These are phyloP conservation scores for Tachysurus vachellii DNA, from an alignment of 2,113 vertebrate genomes.

Conservation along the genomic window DNA sequence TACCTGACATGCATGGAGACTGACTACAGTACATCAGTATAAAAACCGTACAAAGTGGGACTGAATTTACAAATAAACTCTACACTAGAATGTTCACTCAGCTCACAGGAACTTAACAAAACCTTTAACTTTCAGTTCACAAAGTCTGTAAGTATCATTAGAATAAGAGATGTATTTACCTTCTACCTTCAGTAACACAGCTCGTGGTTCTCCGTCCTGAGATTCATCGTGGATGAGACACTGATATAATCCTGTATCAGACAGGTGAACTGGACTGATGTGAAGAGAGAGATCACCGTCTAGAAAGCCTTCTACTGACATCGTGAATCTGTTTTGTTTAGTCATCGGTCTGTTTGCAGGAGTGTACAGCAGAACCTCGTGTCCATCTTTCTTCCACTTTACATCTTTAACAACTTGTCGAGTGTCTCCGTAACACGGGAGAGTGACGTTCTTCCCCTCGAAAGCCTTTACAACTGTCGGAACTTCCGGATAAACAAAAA, in stretches of 20 bases:
- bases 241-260: slow-evolving; percentile 12
- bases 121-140: background rate
- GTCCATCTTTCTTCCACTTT: slow-evolving; percentile 2
- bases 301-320: background rate
- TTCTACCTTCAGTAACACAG: slow-evolving; percentile 12
- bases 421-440: slow-evolving; percentile 24
- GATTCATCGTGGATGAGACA: slow-evolving; percentile 15
- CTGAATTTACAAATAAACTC: background rate
- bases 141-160: background rate
- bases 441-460: background rate
- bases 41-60: too few species aligned
- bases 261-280: background rate
- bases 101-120: background rate
- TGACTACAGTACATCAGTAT: too few species aligned
- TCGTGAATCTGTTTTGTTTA: background rate
- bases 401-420: background rate
- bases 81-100: background rate
- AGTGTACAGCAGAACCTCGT: background rate
- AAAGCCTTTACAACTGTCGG: background rate
- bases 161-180: background rate
- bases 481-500: background rate
- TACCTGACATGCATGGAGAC: too few species aligned
- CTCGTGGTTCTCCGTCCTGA: background rate
- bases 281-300: slow-evolving; percentile 16
- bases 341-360: background rate